These are phyloP conservation scores for Tribolium freemani DNA, from an alignment of 2,888 invertebrate genomes.

Conservation along the genomic window DNA sequence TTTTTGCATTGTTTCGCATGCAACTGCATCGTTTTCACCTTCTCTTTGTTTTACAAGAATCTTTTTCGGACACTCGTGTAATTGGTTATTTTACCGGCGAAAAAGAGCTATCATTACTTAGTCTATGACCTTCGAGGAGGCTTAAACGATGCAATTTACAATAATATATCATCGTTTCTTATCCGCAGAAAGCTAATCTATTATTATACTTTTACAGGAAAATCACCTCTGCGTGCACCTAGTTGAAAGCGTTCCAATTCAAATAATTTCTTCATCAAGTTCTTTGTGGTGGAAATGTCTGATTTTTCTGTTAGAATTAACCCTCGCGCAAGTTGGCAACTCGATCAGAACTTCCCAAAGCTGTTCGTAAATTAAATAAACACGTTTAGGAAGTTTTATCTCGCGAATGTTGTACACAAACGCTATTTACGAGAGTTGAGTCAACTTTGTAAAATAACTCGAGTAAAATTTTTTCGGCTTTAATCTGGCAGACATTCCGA, in stretches of 20 bases:
- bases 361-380: conserved; percentile 37
- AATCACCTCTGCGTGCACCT: too few species aligned
- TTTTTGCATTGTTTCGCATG: conserved; percentile 42
- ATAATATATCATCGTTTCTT: conserved; percentile 11
- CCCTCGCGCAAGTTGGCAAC: conserved; percentile 19
- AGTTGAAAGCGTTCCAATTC: too few species aligned
- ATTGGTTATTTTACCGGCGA: conserved; percentile 24
- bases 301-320: conserved; percentile 22
- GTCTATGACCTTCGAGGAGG: conserved; percentile 18
- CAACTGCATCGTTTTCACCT: conserved; percentile 41
- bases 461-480: background rate
- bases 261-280: too few species aligned
- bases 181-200: too few species aligned
- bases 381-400: conserved; percentile 33
- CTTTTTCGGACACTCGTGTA: conserved; percentile 22
- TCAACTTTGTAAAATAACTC: background rate
- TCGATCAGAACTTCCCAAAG: conserved; percentile 31
- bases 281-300: background rate
- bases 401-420: conserved; percentile 5
- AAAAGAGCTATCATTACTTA: conserved; percentile 21
- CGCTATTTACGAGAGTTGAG: background rate
- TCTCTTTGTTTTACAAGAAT: conserved; percentile 24
- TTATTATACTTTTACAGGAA: too few species aligned
- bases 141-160: conserved; percentile 25
- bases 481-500: conserved; percentile 43